phyloP scores from a whole-genome alignment of 2,888 invertebrate species.

The Mesoligia furuncula region DNA sequence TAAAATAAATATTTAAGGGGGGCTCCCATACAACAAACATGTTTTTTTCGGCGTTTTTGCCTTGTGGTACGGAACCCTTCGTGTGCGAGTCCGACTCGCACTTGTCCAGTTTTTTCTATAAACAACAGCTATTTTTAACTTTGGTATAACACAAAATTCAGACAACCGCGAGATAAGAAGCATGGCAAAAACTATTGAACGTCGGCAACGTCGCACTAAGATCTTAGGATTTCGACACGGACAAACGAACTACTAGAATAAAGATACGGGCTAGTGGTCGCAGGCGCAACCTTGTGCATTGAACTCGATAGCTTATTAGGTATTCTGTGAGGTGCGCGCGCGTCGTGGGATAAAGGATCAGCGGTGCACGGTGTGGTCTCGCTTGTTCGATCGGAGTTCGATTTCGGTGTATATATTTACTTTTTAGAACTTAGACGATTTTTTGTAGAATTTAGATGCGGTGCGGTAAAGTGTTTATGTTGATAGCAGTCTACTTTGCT shows the following conservation, averaged over 20 bases:
- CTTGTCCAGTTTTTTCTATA: no score
- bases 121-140: conserved; percentile 52
- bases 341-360: conserved; percentile 75
- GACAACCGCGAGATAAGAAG: conserved; percentile 28
- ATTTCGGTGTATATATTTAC: conserved; percentile 44
- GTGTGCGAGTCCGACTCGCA: no score
- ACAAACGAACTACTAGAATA: conserved; percentile 46
- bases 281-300: conserved; percentile 69
- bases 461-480: background rate
- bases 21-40: no score
- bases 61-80: no score
- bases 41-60: no score
- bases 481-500: background rate
- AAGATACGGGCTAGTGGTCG: conserved; percentile 51
- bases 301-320: conserved; percentile 72
- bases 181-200: conserved; percentile 44
- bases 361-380: conserved; percentile 67
- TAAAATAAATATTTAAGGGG: no score
- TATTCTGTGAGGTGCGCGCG: conserved; percentile 69
- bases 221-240: conserved; percentile 37
- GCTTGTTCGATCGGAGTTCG: conserved; percentile 30
- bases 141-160: conserved; percentile 29
- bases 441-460: background rate
- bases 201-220: background rate
- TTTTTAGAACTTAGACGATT: conserved; percentile 20